These are phyloP conservation scores for Dynastes grantii DNA, from an alignment of 2,888 invertebrate genomes.

Conservation along the genomic window DNA sequence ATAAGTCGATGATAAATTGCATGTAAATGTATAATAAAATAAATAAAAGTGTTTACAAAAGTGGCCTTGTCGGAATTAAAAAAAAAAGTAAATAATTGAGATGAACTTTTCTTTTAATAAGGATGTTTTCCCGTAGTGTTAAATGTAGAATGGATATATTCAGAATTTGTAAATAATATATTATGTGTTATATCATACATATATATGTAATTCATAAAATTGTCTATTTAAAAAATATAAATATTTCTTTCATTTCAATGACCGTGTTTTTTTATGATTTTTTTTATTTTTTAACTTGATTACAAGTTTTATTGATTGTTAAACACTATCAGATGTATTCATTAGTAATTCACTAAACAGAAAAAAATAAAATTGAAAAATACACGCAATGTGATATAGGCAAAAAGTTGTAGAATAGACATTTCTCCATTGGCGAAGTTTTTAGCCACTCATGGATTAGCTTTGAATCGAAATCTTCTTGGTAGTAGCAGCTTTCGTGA, in stretches of 20 bases:
- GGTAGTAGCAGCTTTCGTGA: too few relatives aligned
- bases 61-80: conserved; percentile 57
- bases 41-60: conserved; percentile 52
- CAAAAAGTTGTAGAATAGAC: too few relatives aligned
- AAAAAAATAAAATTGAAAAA: too few relatives aligned
- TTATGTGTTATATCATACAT: conserved; percentile 59
- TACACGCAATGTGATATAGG: too few relatives aligned
- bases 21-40: conserved; percentile 49
- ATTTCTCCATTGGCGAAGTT: too few relatives aligned
- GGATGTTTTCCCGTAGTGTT: conserved; percentile 50
- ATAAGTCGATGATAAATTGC: conserved; percentile 28
- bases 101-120: conserved; percentile 46
- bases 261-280: conserved; percentile 19
- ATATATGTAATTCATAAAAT: conserved; percentile 59
- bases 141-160: conserved; percentile 50
- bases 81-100: conserved; percentile 34
- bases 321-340: too few relatives aligned
- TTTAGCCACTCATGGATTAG: too few relatives aligned
- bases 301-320: too few relatives aligned
- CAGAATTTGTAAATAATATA: conserved; percentile 58
- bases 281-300: background rate
- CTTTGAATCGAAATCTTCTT: too few relatives aligned
- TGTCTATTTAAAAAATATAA: conserved; percentile 58
- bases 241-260: conserved; percentile 52
- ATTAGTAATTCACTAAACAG: too few relatives aligned